A percentile compares a stretch with the other conserved stretches of the same genome.
phyloP scores from a whole-genome alignment of 2,888 invertebrate genomes.

The Matsumyia berberina region DNA sequence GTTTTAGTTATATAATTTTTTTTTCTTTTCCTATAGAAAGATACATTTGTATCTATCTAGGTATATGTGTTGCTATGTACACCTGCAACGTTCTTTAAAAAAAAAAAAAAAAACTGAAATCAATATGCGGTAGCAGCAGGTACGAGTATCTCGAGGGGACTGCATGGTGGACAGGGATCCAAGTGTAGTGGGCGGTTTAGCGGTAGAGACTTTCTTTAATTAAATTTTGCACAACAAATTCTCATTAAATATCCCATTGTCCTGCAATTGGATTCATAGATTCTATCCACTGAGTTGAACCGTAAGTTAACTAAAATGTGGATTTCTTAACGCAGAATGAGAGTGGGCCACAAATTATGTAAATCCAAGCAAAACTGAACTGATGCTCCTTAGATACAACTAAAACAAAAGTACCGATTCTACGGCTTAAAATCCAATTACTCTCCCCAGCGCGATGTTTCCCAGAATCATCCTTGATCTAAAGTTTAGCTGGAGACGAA shows the following conservation, averaged over 20 bases:
- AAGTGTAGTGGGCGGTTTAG: conserved; percentile 41
- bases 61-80: conserved; percentile 46
- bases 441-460: too few species aligned
- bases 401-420: too few species aligned
- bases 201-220: conserved; percentile 17
- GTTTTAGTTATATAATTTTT: conserved; percentile 40
- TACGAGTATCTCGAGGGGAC: conserved; percentile 21
- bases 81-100: conserved; percentile 68
- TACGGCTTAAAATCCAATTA: too few species aligned
- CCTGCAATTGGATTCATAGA: neutral
- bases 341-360: too few species aligned
- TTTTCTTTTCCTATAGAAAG: conserved; percentile 46
- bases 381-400: too few species aligned
- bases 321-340: too few species aligned
- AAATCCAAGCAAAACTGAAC: too few species aligned
- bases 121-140: conserved; percentile 65
- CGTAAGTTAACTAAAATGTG: neutral
- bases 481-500: too few species aligned
- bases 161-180: conserved; percentile 6
- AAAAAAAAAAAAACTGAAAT: conserved; percentile 58
- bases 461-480: too few species aligned
- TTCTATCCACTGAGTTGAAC: neutral
- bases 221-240: conserved; percentile 18
- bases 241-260: neutral
- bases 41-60: conserved; percentile 61